Evolutionary conservation across 2,797 vertebrate species (phyloP).

Genomic region (Hoplostethus atlanticus): DNA sequence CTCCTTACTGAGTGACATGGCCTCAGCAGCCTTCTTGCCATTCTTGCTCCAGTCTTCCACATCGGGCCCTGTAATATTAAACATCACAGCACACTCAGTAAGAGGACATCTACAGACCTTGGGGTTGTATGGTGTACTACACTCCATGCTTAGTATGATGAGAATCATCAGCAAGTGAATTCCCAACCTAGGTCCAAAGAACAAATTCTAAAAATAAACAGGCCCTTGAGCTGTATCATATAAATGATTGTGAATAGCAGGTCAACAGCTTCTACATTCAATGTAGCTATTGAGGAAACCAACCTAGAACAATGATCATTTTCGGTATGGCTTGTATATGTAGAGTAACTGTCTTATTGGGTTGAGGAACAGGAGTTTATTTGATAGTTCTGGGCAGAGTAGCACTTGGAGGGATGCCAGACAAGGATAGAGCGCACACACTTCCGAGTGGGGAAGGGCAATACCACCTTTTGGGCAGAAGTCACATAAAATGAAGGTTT

Average conservation of each 20-base stretch:
- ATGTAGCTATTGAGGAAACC: constrained; percentile 11
- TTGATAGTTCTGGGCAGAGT: constrained; percentile 54
- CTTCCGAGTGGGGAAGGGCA: constrained; percentile 39
- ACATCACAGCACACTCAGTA: constrained; percentile 39
- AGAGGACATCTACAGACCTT: neutral
- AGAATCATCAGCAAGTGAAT: constrained; percentile 13
- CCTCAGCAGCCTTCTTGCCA: constrained; percentile 88
- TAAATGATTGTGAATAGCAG: constrained; percentile 37
- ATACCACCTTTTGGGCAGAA: constrained; percentile 29
- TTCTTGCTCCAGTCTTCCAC: constrained; percentile 90
- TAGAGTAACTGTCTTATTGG: neutral
- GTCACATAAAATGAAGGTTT: constrained; percentile 14
- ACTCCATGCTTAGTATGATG: neutral
- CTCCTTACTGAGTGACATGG: constrained; percentile 95
- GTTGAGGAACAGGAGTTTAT: constrained; percentile 30
- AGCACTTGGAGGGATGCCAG: constrained; percentile 63
- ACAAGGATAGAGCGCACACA: constrained; percentile 63
- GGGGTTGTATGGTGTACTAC: neutral
- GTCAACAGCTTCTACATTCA: constrained; percentile 28
- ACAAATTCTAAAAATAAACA: constrained; percentile 22
- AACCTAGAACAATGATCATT: neutral
- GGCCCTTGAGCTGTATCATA: constrained; percentile 32
- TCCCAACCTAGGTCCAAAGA: neutral
- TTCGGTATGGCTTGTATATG: constrained; percentile 1
- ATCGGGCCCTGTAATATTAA: constrained; percentile 82